Conservation (phyloP, 2,797 vertebrate species). For the Lophius americanus region DNA sequence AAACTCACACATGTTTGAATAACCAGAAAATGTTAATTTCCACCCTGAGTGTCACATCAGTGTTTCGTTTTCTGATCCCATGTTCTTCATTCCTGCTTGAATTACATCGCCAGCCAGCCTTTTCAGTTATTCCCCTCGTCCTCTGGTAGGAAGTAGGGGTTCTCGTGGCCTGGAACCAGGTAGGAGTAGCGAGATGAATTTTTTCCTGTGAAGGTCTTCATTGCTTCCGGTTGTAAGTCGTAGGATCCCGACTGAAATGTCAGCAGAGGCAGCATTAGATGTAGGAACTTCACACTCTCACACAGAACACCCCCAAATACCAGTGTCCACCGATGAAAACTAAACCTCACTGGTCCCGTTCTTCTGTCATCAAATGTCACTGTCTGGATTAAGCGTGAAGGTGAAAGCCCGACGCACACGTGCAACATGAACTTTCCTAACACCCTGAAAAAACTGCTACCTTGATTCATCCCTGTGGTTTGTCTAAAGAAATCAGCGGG, state of each 20-base stretch:
- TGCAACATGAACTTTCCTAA: constrained; percentile 20
- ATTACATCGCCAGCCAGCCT: neutral
- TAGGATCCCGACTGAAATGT: constrained; percentile 77
- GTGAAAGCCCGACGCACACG: constrained; percentile 11
- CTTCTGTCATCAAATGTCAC: constrained; percentile 15
- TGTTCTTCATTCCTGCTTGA: neutral
- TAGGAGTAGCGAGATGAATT: constrained; percentile 79
- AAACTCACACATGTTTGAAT: constrained; percentile 28
- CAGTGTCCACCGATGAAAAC: neutral
- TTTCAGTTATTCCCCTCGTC: constrained; percentile 60
- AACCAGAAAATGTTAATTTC: neutral
- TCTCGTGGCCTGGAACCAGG: constrained; percentile 83
- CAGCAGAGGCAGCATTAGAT: constrained; percentile 7
- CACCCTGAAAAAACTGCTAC: constrained; percentile 20
- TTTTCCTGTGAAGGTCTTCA: constrained; percentile 84
- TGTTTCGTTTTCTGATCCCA: constrained; percentile 18
- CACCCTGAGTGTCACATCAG: constrained; percentile 8
- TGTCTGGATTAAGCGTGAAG: constrained; percentile 8
- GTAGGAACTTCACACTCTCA: too few species aligned
- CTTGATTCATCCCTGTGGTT: too few species aligned
- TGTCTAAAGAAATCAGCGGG: too few species aligned
- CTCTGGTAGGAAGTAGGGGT: constrained; percentile 81
- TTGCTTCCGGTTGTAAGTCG: constrained; percentile 65
- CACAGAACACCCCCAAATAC: too few species aligned
- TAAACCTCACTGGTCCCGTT: constrained; percentile 7